Evolutionary conservation across 2,888 invertebrate genomes (phyloP).

Genomic region (Sinelater perroti): DNA sequence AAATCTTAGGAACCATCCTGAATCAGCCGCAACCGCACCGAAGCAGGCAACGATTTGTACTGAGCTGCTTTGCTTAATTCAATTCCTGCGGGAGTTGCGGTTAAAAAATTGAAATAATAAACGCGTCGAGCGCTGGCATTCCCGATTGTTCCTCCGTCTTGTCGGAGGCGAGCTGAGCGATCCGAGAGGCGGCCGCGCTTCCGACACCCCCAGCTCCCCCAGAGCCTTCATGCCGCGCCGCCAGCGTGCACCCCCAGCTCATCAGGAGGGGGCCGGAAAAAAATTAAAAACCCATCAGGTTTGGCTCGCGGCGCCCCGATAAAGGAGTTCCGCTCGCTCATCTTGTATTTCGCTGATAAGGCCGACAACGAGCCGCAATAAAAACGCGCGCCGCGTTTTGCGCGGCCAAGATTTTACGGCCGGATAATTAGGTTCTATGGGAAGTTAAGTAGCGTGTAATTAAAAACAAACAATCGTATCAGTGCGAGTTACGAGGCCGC

Average conservation of each 20-base stretch:
- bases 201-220: no score
- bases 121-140: constrained; percentile 4
- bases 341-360: not conserved
- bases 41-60: not conserved
- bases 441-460: not conserved
- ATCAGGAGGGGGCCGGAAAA: no score
- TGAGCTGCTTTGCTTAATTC: not conserved
- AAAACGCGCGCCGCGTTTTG: not conserved
- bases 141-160: not conserved
- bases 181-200: not conserved
- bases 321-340: constrained; percentile 1
- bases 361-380: constrained; percentile 1
- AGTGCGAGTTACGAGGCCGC: not conserved
- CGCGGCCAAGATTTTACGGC: not conserved
- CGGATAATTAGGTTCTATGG: not conserved
- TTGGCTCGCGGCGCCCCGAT: not conserved
- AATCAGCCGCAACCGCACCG: not conserved
- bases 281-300: not conserved
- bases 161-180: not conserved
- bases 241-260: no score
- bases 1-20: constrained; percentile 1
- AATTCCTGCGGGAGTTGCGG: no score
- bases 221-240: no score
- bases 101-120: constrained; percentile 9
- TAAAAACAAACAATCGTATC: constrained; percentile 1